Conservation (phyloP, 2,113 vertebrate genomes). For the Prionailurus viverrinus region DNA sequence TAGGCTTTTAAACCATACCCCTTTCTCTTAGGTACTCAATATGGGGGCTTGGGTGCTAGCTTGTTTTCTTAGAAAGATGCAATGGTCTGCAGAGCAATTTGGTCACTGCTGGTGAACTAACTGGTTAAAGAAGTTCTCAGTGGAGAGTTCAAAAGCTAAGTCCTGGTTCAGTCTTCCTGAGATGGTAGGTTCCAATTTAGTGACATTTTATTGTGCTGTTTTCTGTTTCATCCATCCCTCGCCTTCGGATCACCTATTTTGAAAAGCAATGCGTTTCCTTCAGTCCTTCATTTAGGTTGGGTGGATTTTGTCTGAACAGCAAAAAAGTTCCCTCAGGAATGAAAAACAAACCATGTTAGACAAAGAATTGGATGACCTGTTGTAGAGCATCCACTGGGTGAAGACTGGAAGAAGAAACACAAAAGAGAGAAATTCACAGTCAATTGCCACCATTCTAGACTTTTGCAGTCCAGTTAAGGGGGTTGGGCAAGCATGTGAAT, state of each 20-base stretch:
- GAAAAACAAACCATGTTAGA: slow-evolving; percentile 14
- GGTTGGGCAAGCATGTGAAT: background rate
- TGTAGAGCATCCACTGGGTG: background rate
- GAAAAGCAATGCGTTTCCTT: slow-evolving; percentile 18
- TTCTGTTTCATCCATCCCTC: background rate
- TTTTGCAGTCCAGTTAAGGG: background rate
- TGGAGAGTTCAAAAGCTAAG: slow-evolving; percentile 45
- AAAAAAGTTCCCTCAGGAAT: background rate
- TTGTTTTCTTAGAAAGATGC: slow-evolving; percentile 49
- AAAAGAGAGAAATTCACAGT: background rate
- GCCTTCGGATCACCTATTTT: slow-evolving; percentile 23
- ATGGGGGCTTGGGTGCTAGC: background rate
- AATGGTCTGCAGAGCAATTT: slow-evolving; percentile 39
- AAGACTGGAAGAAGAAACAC: background rate
- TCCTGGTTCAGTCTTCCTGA: background rate
- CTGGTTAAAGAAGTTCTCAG: slow-evolving; percentile 46
- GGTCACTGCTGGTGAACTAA: slow-evolving; percentile 56
- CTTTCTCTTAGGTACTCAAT: slow-evolving; percentile 23
- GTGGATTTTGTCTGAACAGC: background rate
- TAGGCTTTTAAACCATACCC: background rate
- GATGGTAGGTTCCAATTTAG: background rate
- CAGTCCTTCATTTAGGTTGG: background rate
- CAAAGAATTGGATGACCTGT: background rate
- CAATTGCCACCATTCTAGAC: background rate
- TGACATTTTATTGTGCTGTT: background rate